Conservation (phyloP, 2,113 vertebrate species). For the Physeter macrocephalus region DNA sequence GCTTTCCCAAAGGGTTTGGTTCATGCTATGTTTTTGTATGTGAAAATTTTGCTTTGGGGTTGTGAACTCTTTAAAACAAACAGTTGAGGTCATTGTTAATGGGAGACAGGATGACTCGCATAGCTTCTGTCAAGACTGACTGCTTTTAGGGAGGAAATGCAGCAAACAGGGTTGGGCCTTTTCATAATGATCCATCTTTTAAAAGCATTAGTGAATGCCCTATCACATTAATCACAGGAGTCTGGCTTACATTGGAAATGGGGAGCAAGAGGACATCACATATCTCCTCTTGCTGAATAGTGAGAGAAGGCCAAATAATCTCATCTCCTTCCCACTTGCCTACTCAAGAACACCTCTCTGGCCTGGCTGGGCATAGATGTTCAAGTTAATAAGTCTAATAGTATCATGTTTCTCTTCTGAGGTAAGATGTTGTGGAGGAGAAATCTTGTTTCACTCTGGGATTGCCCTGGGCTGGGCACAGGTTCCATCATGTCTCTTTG, state of each 20-base stretch:
- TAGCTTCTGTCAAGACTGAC: constrained; percentile 53
- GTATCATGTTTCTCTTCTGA: background rate
- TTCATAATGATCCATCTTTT: constrained; percentile 28
- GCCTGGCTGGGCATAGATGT: background rate
- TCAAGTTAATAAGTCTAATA: background rate
- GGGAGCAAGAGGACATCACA: constrained; percentile 1
- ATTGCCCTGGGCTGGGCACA: constrained; percentile 8
- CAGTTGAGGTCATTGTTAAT: constrained; percentile 76
- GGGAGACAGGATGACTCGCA: constrained; percentile 52
- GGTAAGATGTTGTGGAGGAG: background rate
- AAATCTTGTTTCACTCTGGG: background rate
- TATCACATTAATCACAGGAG: constrained; percentile 61
- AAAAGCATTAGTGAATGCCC: constrained; percentile 27
- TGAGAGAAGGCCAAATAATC: background rate
- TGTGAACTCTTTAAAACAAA: constrained; percentile 82
- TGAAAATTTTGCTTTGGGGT: constrained; percentile 70
- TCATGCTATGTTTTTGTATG: constrained; percentile 51
- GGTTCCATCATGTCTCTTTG: background rate
- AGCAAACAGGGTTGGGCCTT: constrained; percentile 49
- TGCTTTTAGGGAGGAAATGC: constrained; percentile 44
- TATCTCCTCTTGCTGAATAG: background rate
- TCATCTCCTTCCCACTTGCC: background rate
- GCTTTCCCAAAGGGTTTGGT: constrained; percentile 46
- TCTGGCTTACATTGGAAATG: constrained; percentile 34
- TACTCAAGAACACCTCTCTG: background rate